Percentiles rank a stretch among this genome's conserved stretches.
phyloP scores from a whole-genome alignment of 2,113 vertebrate genomes.

The Nettapus auritus region DNA sequence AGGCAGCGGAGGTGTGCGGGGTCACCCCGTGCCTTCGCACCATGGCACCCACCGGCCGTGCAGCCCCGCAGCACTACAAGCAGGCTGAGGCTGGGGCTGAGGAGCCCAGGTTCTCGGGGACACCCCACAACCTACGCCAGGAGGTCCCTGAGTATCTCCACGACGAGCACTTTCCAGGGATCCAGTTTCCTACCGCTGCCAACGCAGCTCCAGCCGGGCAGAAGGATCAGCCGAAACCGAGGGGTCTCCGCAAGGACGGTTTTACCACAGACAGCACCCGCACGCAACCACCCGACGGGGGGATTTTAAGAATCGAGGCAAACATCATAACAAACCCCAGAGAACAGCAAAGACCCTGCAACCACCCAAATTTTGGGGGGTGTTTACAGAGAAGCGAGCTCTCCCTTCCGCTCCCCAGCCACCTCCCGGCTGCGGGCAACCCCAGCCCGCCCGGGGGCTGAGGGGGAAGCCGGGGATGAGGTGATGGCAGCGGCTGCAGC shows the following conservation, averaged over 20 bases:
- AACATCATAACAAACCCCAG: rapidly evolving
- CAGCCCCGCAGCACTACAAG: neutral
- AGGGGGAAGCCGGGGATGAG: neutral
- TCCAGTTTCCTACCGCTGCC: neutral
- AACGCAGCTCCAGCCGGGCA: rapidly evolving
- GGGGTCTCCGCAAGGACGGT: neutral
- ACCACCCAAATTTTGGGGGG: rapidly evolving
- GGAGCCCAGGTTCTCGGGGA: neutral
- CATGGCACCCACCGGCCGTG: neutral
- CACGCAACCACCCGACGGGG: too few species aligned
- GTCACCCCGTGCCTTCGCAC: rapidly evolving
- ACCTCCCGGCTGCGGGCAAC: neutral
- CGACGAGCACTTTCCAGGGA: rapidly evolving
- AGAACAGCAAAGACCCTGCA: rapidly evolving
- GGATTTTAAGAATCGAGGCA: neutral
- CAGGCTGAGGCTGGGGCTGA: neutral
- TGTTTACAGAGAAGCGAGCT: rapidly evolving
- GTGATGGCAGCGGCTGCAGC: too few species aligned
- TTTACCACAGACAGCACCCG: rapidly evolving
- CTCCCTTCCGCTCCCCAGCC: rapidly evolving
- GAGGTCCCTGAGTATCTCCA: neutral
- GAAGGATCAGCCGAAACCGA: too few species aligned
- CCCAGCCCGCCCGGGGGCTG: neutral
- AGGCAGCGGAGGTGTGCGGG: neutral
- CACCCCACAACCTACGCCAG: neutral